A percentile compares a stretch with the other conserved stretches of the same genome.
Evolutionary conservation across 23 tunicate species (phyloP).

Genomic region (Styela clava): DNA sequence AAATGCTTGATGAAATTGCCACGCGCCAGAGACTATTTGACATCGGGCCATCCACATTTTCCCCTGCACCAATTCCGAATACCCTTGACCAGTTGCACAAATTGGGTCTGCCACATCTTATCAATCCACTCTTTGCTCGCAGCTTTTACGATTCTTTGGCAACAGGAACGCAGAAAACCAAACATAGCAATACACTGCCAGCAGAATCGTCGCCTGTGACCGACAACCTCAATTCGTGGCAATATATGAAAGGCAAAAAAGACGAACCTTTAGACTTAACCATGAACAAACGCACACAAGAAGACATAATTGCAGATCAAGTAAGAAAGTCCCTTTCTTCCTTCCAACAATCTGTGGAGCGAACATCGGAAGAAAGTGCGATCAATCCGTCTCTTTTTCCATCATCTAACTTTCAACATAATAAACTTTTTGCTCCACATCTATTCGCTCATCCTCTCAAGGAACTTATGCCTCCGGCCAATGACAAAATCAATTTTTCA

Average conservation of each 20-base stretch:
- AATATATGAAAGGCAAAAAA: not conserved
- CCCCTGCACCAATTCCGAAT: not conserved
- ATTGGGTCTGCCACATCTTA: not conserved
- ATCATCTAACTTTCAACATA: not conserved
- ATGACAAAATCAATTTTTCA: not conserved
- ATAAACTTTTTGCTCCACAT: not conserved
- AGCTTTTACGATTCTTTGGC: not conserved
- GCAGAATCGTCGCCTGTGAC: not conserved
- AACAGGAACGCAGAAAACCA: not conserved
- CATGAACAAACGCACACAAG: not conserved
- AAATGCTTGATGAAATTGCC: not conserved
- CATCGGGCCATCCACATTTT: not conserved
- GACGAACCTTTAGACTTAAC: not conserved
- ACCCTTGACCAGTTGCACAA: not conserved
- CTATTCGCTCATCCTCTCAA: not conserved
- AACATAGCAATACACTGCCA: not conserved
- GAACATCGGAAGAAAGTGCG: not conserved
- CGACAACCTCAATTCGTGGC: not conserved
- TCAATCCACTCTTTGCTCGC: not conserved
- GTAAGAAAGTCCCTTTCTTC: not conserved
- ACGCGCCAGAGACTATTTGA: not conserved
- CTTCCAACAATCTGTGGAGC: not conserved
- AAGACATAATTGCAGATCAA: not conserved
- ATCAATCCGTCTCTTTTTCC: not conserved
- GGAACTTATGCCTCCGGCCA: not conserved